phyloP scores from a whole-genome alignment of 2,797 vertebrate species.

The Nannoperca obscura region DNA sequence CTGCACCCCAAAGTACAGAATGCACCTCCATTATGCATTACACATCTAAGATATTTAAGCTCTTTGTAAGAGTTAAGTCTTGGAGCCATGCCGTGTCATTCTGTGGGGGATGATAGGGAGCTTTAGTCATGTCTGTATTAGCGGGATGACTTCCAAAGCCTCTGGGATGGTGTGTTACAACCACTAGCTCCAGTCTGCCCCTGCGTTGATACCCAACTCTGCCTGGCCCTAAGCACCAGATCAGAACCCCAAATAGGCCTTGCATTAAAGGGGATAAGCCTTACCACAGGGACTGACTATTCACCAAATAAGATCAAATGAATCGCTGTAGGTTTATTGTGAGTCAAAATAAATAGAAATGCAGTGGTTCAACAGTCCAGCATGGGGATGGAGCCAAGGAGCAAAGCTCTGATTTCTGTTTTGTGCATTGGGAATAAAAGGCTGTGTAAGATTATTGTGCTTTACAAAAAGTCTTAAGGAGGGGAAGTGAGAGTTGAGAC shows the following conservation, averaged over 20 bases:
- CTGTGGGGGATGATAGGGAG: slow-evolving; percentile 84
- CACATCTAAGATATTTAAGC: slow-evolving; percentile 88
- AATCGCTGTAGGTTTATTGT: slow-evolving; percentile 60
- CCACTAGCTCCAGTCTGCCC: slow-evolving; percentile 76
- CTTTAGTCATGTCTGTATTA: slow-evolving; percentile 88
- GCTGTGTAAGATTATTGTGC: slow-evolving; percentile 28
- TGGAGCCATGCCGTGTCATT: slow-evolving; percentile 83
- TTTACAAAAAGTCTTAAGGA: slow-evolving; percentile 48
- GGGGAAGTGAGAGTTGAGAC: slow-evolving; percentile 62
- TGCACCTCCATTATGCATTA: slow-evolving; percentile 85
- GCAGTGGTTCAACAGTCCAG: slow-evolving; percentile 51
- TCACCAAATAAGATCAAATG: slow-evolving; percentile 74
- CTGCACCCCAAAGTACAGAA: slow-evolving; percentile 75
- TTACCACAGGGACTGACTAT: slow-evolving; percentile 69
- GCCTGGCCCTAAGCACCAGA: slow-evolving; percentile 79
- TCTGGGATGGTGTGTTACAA: slow-evolving; percentile 80
- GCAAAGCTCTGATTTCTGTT: slow-evolving; percentile 47
- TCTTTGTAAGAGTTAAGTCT: slow-evolving; percentile 86
- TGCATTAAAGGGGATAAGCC: slow-evolving; percentile 80
- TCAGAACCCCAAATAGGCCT: slow-evolving; percentile 81
- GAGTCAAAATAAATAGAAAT: slow-evolving; percentile 61
- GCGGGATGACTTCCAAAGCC: slow-evolving; percentile 84
- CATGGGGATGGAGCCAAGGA: slow-evolving; percentile 38
- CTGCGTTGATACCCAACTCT: slow-evolving; percentile 67
- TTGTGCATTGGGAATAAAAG: slow-evolving; percentile 15